Evolutionary conservation across 2,888 invertebrate species (phyloP).

Genomic region (Pardosa pseudoannulata): DNA sequence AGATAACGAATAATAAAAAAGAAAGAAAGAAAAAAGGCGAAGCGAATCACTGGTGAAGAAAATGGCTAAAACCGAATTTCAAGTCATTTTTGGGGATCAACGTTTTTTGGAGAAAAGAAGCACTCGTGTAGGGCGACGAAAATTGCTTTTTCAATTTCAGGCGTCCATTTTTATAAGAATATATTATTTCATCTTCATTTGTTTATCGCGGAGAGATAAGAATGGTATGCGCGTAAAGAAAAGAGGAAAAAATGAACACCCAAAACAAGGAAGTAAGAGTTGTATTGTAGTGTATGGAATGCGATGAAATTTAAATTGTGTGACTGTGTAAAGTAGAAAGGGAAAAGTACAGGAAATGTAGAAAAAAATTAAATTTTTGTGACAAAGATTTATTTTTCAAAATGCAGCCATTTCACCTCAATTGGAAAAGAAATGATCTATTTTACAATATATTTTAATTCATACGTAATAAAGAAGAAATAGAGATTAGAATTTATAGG

Average conservation of each 20-base stretch:
- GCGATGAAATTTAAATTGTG: not conserved
- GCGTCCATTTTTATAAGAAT: conserved; percentile 1
- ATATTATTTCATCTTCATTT: not conserved
- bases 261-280: not conserved
- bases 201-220: not conserved
- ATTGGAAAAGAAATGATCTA: too few species aligned
- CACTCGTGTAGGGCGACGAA: not conserved
- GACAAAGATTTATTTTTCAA: too few species aligned
- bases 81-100: not conserved
- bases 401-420: too few species aligned
- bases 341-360: too few species aligned
- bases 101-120: not conserved
- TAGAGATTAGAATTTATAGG: too few species aligned
- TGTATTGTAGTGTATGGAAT: not conserved
- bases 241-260: too few species aligned
- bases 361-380: too few species aligned
- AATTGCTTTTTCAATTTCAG: conserved; percentile 9
- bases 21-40: not conserved
- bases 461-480: too few species aligned
- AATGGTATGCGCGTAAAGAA: not conserved
- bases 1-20: not conserved
- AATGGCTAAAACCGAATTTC: not conserved
- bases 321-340: too few species aligned
- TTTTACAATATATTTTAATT: too few species aligned
- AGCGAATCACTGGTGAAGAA: not conserved